Percentiles rank a stretch among this genome's conserved stretches.
These are phyloP conservation scores for Chrysodeixis includens DNA, from an alignment of 2,888 invertebrate species.

Conservation along the genomic window DNA sequence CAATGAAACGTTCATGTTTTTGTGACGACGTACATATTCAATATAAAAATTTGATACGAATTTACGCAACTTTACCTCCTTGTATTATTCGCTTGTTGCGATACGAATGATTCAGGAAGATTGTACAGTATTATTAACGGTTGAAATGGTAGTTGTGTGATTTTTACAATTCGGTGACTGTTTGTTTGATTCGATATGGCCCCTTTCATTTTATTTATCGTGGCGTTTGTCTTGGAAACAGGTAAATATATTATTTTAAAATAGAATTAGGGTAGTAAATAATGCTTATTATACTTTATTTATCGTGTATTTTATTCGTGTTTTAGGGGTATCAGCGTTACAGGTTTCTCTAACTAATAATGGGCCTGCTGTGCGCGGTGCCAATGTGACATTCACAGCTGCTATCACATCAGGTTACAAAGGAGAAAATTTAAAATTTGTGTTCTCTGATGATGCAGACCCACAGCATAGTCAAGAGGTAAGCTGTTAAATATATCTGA, in stretches of 20 bases:
- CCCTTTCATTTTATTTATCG: slow-evolving; percentile 68
- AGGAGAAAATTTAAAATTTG: slow-evolving; percentile 83
- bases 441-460: slow-evolving; percentile 90
- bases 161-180: slow-evolving; percentile 20
- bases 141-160: slow-evolving; percentile 46
- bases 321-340: slow-evolving; percentile 70
- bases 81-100: slow-evolving; percentile 15
- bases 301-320: slow-evolving; percentile 20
- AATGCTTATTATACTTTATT: neutral
- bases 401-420: slow-evolving; percentile 82
- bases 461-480: slow-evolving; percentile 85
- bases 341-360: slow-evolving; percentile 89
- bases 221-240: slow-evolving; percentile 68
- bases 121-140: slow-evolving; percentile 11
- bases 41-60: slow-evolving; percentile 38
- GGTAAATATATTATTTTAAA: slow-evolving; percentile 54
- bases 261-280: neutral
- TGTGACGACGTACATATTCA: slow-evolving; percentile 67
- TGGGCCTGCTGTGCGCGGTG: slow-evolving; percentile 92
- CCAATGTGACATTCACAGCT: slow-evolving; percentile 92
- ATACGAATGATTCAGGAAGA: slow-evolving; percentile 21
- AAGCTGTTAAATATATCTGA: slow-evolving; percentile 37
- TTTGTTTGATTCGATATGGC: slow-evolving; percentile 65
- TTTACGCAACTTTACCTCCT: slow-evolving; percentile 20
- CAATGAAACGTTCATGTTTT: slow-evolving; percentile 48